Percentiles rank a stretch among this genome's conserved stretches.
Conservation (phyloP, 2,113 vertebrate species). For the Mormyrus iriodes region DNA sequence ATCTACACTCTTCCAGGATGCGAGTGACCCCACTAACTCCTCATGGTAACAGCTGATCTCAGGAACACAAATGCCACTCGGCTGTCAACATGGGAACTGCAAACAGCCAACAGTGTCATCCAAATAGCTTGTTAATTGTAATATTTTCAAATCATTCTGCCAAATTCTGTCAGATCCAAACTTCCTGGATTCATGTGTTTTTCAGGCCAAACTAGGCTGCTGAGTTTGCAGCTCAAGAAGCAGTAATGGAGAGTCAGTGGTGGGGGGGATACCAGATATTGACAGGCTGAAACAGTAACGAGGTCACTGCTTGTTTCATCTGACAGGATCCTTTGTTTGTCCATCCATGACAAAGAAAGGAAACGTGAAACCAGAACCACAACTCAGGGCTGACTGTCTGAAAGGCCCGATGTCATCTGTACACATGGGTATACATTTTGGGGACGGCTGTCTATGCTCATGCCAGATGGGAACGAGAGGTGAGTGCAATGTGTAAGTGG, state of each 20-base stretch:
- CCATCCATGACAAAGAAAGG: neutral
- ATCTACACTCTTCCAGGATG: neutral
- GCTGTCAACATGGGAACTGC: neutral
- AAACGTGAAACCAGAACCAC: neutral
- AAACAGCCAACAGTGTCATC: neutral
- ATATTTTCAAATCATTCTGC: neutral
- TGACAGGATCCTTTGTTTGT: neutral
- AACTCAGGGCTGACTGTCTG: neutral
- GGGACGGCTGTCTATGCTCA: neutral
- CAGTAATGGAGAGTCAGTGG: neutral
- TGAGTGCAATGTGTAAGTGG: neutral
- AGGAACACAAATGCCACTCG: neutral
- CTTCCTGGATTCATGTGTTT: neutral
- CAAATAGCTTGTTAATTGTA: neutral
- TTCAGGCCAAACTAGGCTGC: neutral
- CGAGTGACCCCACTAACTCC: neutral
- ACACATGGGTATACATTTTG: neutral
- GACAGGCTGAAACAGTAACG: neutral
- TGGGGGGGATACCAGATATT: neutral
- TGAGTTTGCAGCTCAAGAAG: neutral
- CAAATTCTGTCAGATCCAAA: neutral
- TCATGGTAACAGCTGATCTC: neutral
- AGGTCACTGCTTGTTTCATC: neutral
- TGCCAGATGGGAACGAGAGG: neutral
- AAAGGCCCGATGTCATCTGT: neutral